These are phyloP conservation scores for Octodonta nipae DNA, from an alignment of 2,888 invertebrate genomes.

Conservation along the genomic window DNA sequence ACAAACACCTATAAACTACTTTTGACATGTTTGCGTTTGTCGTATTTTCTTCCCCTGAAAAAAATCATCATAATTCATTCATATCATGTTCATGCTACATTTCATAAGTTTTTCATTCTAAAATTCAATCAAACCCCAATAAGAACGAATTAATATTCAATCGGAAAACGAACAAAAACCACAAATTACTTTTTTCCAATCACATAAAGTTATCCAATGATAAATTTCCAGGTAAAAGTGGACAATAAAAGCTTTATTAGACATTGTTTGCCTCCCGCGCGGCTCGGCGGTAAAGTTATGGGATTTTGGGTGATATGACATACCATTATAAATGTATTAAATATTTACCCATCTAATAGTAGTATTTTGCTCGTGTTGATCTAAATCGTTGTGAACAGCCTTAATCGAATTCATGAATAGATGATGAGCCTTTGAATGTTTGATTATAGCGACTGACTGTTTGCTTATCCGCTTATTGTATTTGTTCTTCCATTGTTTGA, in stretches of 20 bases:
- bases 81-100: too few relatives aligned
- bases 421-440: slow-evolving; percentile 26
- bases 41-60: too few relatives aligned
- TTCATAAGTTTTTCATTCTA: too few relatives aligned
- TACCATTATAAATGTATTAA: slow-evolving; percentile 29
- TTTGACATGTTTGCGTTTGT: too few relatives aligned
- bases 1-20: too few relatives aligned
- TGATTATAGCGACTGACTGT: slow-evolving; percentile 27
- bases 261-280: slow-evolving; percentile 13
- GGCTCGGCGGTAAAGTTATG: slow-evolving; percentile 26
- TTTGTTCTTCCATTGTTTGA: slow-evolving; percentile 9
- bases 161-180: slow-evolving; percentile 6
- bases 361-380: slow-evolving; percentile 31
- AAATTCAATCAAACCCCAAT: background rate
- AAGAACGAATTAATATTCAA: slow-evolving; percentile 1
- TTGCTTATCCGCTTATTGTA: slow-evolving; percentile 11
- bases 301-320: slow-evolving; percentile 31
- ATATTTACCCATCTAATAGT: slow-evolving; percentile 31
- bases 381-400: slow-evolving; percentile 29
- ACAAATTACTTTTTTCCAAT: slow-evolving; percentile 8
- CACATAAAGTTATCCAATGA: slow-evolving; percentile 6
- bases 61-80: too few relatives aligned
- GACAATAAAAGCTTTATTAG: slow-evolving; percentile 13
- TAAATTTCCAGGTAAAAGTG: slow-evolving; percentile 11
- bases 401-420: slow-evolving; percentile 31